Conservation (phyloP, 2,888 invertebrate species). For the Synergus japonicus region DNA sequence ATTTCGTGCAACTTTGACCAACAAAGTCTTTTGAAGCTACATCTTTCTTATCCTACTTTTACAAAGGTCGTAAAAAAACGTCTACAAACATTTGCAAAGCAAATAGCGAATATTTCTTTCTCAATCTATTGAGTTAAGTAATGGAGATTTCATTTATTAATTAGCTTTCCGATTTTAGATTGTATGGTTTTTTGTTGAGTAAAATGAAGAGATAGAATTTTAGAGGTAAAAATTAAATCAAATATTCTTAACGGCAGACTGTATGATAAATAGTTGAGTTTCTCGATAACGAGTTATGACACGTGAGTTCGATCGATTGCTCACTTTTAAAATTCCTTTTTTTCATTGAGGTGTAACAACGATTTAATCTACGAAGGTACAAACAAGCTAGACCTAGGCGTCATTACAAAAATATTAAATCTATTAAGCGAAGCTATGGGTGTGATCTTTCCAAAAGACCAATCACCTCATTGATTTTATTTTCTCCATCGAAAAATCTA, state of each 20-base stretch:
- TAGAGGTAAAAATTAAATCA: no score
- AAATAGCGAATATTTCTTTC: background rate
- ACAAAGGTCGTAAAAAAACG: conserved; percentile 8
- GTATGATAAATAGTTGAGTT: background rate
- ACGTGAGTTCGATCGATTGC: background rate
- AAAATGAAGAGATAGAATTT: no score
- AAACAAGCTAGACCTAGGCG: conserved; percentile 73
- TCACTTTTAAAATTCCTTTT: conserved; percentile 23
- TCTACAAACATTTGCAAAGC: conserved; percentile 17
- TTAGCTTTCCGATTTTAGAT: background rate
- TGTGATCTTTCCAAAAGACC: conserved; percentile 55
- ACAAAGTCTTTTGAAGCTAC: conserved; percentile 34
- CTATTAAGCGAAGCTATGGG: conserved; percentile 75
- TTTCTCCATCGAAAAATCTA: conserved; percentile 63
- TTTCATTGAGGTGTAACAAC: conserved; percentile 47
- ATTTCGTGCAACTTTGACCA: conserved; percentile 17
- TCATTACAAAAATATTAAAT: conserved; percentile 78
- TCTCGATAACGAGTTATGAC: background rate
- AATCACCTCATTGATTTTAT: conserved; percentile 31
- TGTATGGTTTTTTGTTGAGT: background rate
- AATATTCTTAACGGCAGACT: no score
- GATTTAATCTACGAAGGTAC: conserved; percentile 64
- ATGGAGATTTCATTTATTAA: background rate
- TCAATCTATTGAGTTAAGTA: background rate
- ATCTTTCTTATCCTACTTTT: conserved; percentile 23